Base-by-base conservation (phyloP, 2,797 vertebrate species). In the Dermochelys coriacea region DNA sequence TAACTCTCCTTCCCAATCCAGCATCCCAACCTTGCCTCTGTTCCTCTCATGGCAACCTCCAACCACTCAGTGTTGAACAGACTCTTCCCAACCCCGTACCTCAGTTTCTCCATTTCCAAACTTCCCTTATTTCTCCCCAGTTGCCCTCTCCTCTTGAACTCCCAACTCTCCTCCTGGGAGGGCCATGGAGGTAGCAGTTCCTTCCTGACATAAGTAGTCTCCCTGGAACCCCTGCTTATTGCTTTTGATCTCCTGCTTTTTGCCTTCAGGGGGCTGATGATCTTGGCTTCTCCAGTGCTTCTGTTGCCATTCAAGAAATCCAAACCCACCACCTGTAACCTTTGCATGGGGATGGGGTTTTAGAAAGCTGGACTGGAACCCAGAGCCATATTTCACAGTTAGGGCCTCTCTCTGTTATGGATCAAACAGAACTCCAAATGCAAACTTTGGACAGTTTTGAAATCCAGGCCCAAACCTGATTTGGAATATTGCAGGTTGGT, bases 371-470 rank as follows among this genome's bases (percentile, higher is more conserved):
- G 21, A 27, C 86, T 81, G 54, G 74, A 10, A 16, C 16, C 61
- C 8, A n/a, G 61, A n/a, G 34, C 4, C 16, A 21, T 9, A 19
- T 19, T 64, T 64, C 34, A 52, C 45, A 37, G 0, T 1, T 52
- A 8, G 23, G 68, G 8, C n/a, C n/a, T 93, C 87, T 77, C 55
- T 4, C 4, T 61, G 19, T 12, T 19, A 7, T 12, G n/a, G 2
- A 50, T 94, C 80, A 79, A 83, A 52, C 16, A 12, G 27, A 91
- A 92, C n/a, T 6, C 75, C 52, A 57, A 10, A 74, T 0, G 0
- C 51, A 71, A 71, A 59, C 34, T 64, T 3, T 7, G 50, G 14
- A 5, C 19, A 6, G 5, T 55, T 94, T 68, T 47, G 51, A 88
- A 89, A 87, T 74, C 11, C 59, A 50, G 5, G 23, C 51, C 19